Percentiles rank a stretch among this genome's conserved stretches.
Evolutionary conservation across 2,113 vertebrate species (phyloP).

Genomic region (Gobio gobio): DNA sequence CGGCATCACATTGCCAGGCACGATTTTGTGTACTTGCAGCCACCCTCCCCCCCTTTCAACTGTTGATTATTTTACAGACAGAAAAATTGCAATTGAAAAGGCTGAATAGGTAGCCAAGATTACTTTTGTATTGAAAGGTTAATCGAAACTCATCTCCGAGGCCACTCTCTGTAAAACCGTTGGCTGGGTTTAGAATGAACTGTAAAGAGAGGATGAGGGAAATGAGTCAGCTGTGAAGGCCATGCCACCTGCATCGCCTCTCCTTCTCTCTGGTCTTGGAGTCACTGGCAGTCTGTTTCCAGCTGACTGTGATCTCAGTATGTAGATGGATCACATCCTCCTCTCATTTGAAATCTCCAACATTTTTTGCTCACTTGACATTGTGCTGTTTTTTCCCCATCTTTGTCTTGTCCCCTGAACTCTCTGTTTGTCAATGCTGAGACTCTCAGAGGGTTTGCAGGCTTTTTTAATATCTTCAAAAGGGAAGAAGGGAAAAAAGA

Average conservation of each 20-base stretch:
- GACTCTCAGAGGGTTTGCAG: background rate
- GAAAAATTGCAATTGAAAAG: slow-evolving; percentile 50
- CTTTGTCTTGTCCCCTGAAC: background rate
- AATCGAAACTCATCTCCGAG: slow-evolving; percentile 48
- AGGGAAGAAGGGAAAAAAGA: background rate
- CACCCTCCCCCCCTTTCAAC: slow-evolving; percentile 3
- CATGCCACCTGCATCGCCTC: slow-evolving; percentile 3
- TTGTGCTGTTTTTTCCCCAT: background rate
- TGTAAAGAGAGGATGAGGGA: slow-evolving; percentile 40
- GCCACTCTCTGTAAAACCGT: slow-evolving; percentile 17
- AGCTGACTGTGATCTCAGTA: slow-evolving; percentile 61
- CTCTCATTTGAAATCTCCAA: slow-evolving; percentile 60
- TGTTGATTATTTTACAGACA: slow-evolving; percentile 45
- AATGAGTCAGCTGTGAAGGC: slow-evolving; percentile 24
- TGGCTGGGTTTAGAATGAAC: slow-evolving; percentile 1
- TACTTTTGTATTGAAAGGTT: slow-evolving; percentile 50
- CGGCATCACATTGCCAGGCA: slow-evolving; percentile 29
- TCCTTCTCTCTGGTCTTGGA: background rate
- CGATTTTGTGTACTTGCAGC: slow-evolving; percentile 23
- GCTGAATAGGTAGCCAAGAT: slow-evolving; percentile 37
- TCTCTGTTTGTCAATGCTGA: slow-evolving; percentile 13
- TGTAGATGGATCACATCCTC: slow-evolving; percentile 56
- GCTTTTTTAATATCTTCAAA: background rate
- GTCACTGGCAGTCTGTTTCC: slow-evolving; percentile 59
- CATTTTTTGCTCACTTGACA: slow-evolving; percentile 16